Base-by-base conservation (phyloP, 2,797 vertebrate genomes). In the Anas georgica region DNA sequence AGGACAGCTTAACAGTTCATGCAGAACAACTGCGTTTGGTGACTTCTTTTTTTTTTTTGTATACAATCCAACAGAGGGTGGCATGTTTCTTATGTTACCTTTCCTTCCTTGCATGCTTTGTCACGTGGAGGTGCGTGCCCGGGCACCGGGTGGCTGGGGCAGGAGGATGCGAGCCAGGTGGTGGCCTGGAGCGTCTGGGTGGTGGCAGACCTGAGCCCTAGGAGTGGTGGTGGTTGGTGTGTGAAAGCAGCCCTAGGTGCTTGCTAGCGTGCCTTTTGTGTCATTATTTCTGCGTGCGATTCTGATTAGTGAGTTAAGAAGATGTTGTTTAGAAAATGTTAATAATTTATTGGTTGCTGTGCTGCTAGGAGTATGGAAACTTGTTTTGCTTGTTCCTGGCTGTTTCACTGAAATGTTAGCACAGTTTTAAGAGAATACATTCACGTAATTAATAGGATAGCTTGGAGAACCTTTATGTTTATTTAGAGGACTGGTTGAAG, bases 251-350 rank as follows among this genome's bases (percentile, higher is more conserved):
- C 43, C 56, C 48, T 66, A 48, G 56, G 70, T 88, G 66, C 83
- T 86, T 76, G 46, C n/a, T 41, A 55, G 2, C 48, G 43, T 83
- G 83, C 63, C 58, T 59, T 20, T 15, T 20, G 77, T 64, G 25
- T 1, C 26, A 9, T n/a, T 7, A 37, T 12, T 37, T 67, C 26
- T 73, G 5, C n/a, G 0, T 52, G n/a, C 29, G 60, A 5, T 94
- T 94, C 58, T 83, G 37, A 81, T 93, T n/a, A 75, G 50, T 84
- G 79, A 95, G 87, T 72, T 60, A 56, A 43, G 83, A 91, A 72
- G 48, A 66, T 12, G 7, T 90, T 95, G 80, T 94, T 93, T 86
- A n/a, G 46, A 90, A 64, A 92, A 88, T 46, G 66, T 37, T 93
- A 91, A 80, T 91, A 68, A 28, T 45, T 63, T 70, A 78, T 90